A percentile compares a stretch with the other conserved stretches of the same genome.
phyloP scores from a whole-genome alignment of 2,888 invertebrate species.

The Drosophila ochracea region DNA sequence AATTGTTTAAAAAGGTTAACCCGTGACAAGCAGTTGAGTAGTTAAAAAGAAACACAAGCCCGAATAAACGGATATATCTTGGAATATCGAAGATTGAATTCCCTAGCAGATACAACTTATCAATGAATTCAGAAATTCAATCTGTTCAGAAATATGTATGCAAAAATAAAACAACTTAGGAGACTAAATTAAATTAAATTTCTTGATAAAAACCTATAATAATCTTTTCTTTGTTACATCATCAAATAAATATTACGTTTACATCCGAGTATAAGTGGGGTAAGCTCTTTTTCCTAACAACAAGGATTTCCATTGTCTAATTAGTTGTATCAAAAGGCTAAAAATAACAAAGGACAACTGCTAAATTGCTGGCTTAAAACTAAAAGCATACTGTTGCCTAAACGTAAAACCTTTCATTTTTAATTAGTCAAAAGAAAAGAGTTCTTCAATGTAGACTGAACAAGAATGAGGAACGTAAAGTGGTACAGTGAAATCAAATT shows the following conservation, averaged over 20 bases:
- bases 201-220: not conserved
- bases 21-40: slow-evolving; percentile 17
- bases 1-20: slow-evolving; percentile 29
- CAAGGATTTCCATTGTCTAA: slow-evolving; percentile 33
- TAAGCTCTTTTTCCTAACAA: slow-evolving; percentile 2
- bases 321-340: slow-evolving; percentile 48
- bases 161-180: not conserved
- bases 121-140: too few species aligned
- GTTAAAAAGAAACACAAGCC: slow-evolving; percentile 11
- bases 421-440: slow-evolving; percentile 44
- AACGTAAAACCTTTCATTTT: slow-evolving; percentile 35
- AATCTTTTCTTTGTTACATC: not conserved
- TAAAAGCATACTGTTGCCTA: slow-evolving; percentile 36
- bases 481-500: slow-evolving; percentile 9
- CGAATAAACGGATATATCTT: not conserved
- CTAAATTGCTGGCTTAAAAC: slow-evolving; percentile 39
- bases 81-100: slow-evolving; percentile 4
- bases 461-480: not conserved
- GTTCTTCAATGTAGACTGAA: slow-evolving; percentile 6
- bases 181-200: not conserved
- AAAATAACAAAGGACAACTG: slow-evolving; percentile 36
- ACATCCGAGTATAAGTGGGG: not conserved
- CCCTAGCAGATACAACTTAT: not conserved
- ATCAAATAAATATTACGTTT: not conserved
- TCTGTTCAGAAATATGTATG: not conserved